Percentiles rank a stretch among this genome's conserved stretches.
Evolutionary conservation across 2,888 invertebrate species (phyloP).

Genomic region (Linnaemya vulpina): DNA sequence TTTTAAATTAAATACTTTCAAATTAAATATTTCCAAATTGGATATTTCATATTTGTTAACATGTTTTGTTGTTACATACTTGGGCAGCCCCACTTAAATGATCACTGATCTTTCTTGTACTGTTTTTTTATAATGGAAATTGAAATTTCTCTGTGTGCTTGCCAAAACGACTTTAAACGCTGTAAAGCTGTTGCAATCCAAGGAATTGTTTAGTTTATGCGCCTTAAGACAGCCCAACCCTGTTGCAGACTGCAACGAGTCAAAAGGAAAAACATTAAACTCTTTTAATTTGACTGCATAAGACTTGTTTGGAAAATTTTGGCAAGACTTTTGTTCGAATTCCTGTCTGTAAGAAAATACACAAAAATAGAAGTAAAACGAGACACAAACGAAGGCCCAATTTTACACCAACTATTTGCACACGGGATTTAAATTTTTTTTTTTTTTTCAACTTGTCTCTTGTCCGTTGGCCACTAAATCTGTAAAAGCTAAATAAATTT

Average conservation of each 20-base stretch:
- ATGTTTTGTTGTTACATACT: too few relatives aligned
- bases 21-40: too few relatives aligned
- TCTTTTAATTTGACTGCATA: slow-evolving; percentile 12
- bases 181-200: background rate
- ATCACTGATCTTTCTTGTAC: too few relatives aligned
- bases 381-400: slow-evolving; percentile 34
- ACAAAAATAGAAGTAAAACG: slow-evolving; percentile 18
- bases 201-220: background rate
- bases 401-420: slow-evolving; percentile 19
- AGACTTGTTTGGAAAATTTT: slow-evolving; percentile 66
- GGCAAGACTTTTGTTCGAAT: slow-evolving; percentile 53
- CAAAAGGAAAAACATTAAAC: slow-evolving; percentile 23
- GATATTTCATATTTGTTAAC: too few relatives aligned
- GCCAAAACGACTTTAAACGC: too few relatives aligned
- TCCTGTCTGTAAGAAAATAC: slow-evolving; percentile 32
- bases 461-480: slow-evolving; percentile 21
- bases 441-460: background rate
- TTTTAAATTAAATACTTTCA: too few relatives aligned
- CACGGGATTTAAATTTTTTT: slow-evolving; percentile 56
- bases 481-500: slow-evolving; percentile 25
- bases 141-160: too few relatives aligned
- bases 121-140: too few relatives aligned
- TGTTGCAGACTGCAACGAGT: slow-evolving; percentile 8
- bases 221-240: background rate
- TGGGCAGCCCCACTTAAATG: too few relatives aligned